These are phyloP conservation scores for Bothrops jararaca DNA, from an alignment of 2,113 vertebrate genomes.

Conservation along the genomic window DNA sequence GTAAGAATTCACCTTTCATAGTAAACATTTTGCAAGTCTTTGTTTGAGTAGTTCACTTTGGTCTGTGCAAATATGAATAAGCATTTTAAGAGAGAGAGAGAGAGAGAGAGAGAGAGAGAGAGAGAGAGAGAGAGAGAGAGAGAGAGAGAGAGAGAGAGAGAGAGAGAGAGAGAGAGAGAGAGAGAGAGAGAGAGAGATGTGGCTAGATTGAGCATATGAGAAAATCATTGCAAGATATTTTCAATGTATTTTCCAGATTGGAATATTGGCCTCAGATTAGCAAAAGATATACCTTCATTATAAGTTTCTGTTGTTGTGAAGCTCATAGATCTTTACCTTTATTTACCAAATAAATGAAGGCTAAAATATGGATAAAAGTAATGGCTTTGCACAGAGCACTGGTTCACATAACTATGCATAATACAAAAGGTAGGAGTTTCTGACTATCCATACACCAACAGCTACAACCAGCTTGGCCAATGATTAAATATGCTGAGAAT, in stretches of 20 bases:
- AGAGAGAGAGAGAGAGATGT: neutral
- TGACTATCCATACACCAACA: neutral
- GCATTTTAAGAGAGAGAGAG: neutral
- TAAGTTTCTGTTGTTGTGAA: neutral
- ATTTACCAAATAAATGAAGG: neutral
- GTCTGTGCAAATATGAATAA: slow-evolving; percentile 38
- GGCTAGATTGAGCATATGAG: slow-evolving; percentile 8
- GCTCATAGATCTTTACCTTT: neutral
- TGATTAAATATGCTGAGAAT: neutral
- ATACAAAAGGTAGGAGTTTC: neutral
- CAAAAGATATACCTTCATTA: neutral
- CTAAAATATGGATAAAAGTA: neutral
- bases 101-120: neutral
- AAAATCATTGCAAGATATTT: slow-evolving; percentile 15
- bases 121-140: no score
- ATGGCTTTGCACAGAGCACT: neutral
- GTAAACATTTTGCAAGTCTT: slow-evolving; percentile 4
- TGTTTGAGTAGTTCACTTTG: slow-evolving; percentile 37
- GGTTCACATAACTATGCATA: neutral
- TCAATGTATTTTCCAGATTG: neutral
- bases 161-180: neutral
- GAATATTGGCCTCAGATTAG: neutral
- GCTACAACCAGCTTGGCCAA: neutral
- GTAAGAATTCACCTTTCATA: slow-evolving; percentile 37
- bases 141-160: neutral